Evolutionary conservation across 1,140 invertebrate genomes (phyloP).

Genomic region (Atta texana): DNA sequence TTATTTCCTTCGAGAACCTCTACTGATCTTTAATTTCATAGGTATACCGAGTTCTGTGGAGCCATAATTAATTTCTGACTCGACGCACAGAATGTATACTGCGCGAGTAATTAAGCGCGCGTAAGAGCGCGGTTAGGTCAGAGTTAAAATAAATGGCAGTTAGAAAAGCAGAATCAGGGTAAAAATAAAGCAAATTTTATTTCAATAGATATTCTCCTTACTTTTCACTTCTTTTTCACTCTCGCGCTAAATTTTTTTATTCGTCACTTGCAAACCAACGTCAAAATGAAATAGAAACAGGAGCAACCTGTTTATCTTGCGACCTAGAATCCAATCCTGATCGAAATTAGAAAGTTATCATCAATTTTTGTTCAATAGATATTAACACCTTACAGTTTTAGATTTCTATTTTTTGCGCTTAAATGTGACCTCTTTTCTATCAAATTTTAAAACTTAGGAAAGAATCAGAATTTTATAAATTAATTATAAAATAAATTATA

Average conservation of each 20-base stretch:
- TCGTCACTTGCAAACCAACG: neutral
- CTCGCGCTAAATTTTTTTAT: neutral
- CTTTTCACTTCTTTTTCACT: neutral
- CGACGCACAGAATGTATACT: neutral
- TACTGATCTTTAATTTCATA: neutral
- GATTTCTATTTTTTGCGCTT: neutral
- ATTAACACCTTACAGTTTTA: conserved; percentile 1
- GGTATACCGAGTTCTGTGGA: neutral
- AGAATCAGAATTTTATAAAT: neutral
- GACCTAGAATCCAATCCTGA: neutral
- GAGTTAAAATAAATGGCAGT: conserved; percentile 25
- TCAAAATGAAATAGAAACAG: conserved; percentile 70
- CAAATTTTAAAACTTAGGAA: neutral
- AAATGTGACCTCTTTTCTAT: neutral
- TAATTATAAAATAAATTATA: neutral
- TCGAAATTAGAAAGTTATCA: conserved; percentile 30
- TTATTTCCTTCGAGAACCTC: neutral
- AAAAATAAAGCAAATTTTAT: neutral
- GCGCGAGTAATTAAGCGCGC: conserved; percentile 41
- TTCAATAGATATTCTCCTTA: neutral
- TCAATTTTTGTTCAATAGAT: conserved; percentile 18
- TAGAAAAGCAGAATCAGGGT: neutral
- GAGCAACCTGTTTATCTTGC: conserved; percentile 73
- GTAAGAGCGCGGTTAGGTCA: conserved; percentile 1
- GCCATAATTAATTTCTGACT: conserved; percentile 46